Conservation (phyloP, 2,797 vertebrate species). For the Prunella strophiata region DNA sequence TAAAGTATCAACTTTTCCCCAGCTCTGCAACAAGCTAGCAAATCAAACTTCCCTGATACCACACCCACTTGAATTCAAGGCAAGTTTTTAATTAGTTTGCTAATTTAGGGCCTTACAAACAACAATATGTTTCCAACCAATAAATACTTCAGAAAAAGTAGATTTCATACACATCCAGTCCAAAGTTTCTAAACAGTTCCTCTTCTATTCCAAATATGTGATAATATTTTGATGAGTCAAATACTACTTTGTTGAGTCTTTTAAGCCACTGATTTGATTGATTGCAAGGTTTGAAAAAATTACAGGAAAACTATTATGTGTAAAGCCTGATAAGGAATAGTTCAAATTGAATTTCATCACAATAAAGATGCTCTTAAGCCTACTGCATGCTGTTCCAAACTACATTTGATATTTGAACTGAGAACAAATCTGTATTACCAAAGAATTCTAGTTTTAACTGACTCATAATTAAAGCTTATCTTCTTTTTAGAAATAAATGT, state of each 20-base stretch:
- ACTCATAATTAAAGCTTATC: conserved; percentile 75
- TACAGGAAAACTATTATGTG: conserved; percentile 32
- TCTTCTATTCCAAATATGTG: not conserved
- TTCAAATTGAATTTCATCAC: conserved; percentile 51
- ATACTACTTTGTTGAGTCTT: conserved; percentile 8
- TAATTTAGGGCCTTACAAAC: not conserved
- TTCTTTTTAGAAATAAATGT: conserved; percentile 74
- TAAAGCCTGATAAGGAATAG: conserved; percentile 32
- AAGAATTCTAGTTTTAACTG: conserved; percentile 72
- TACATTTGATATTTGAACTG: not conserved
- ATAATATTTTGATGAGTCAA: conserved; percentile 1
- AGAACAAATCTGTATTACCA: not conserved
- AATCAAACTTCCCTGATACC: not conserved
- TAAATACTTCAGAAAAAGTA: not conserved
- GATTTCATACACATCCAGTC: not conserved
- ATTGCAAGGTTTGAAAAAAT: conserved; percentile 43
- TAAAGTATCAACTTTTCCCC: not conserved
- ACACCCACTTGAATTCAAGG: not conserved
- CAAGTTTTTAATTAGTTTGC: not conserved
- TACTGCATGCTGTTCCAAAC: conserved; percentile 4
- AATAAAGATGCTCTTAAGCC: conserved; percentile 42
- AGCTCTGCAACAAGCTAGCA: not conserved
- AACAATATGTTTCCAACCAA: not conserved
- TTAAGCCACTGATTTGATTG: conserved; percentile 30
- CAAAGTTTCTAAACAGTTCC: not conserved